A percentile compares a stretch with the other conserved stretches of the same genome.
Conservation (phyloP, 2,113 vertebrate species). For the Mystacornis crossleyi region DNA sequence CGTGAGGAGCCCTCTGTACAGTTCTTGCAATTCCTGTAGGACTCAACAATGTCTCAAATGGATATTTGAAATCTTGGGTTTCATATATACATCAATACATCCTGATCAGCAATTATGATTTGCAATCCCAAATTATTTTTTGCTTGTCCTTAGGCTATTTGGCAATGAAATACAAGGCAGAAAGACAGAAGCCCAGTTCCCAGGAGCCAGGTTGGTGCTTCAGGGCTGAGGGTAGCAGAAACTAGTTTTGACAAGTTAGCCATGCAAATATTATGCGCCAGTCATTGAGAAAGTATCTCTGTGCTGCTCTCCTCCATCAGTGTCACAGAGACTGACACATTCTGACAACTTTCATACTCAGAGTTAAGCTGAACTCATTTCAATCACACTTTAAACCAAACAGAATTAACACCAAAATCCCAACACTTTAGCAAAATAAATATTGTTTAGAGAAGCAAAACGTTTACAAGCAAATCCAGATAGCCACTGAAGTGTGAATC, state of each 20-base stretch:
- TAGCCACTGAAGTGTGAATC: background rate
- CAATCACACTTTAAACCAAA: background rate
- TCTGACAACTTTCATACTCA: slow-evolving; percentile 56
- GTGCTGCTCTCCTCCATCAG: background rate
- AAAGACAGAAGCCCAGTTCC: slow-evolving; percentile 15
- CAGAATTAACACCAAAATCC: background rate
- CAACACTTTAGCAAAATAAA: background rate
- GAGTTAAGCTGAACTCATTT: background rate
- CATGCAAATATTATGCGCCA: slow-evolving; percentile 32
- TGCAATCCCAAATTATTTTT: background rate
- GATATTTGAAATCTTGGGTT: background rate
- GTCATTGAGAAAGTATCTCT: slow-evolving; percentile 23
- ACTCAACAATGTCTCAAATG: background rate
- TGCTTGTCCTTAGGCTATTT: background rate
- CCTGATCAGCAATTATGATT: background rate
- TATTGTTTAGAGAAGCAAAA: background rate
- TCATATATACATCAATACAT: too few relatives aligned
- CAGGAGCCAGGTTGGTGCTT: slow-evolving; percentile 38
- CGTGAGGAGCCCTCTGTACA: background rate
- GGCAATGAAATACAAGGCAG: background rate
- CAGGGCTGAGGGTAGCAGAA: slow-evolving; percentile 34
- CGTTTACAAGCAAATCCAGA: background rate
- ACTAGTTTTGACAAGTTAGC: slow-evolving; percentile 55
- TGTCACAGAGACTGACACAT: background rate
- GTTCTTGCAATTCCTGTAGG: background rate